Base-by-base conservation (phyloP, 2,888 invertebrate species). In the Nipponacmea schrenckii region DNA sequence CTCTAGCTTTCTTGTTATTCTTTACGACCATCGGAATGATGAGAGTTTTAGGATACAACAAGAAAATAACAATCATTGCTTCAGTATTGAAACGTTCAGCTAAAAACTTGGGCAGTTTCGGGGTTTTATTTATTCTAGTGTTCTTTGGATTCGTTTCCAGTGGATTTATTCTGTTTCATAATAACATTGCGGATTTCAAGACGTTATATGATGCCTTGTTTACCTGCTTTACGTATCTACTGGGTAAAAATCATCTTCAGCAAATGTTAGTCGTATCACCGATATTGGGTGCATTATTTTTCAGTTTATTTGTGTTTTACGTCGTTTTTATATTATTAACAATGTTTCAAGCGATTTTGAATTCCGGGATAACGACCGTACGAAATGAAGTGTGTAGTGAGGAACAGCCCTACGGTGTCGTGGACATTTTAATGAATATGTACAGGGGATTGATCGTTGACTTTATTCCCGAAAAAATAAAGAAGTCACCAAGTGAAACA, bases 41-140 rank as follows among this genome's bases (percentile, higher is more conserved):
- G 10, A 73, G 80, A 8, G 83, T 91, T 68, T 83, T 91, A 45
- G 86, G 90, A 70, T 91, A 90, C 84, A 90, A 90, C 81, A 85
- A 87, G 62, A 84, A 90, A 63, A 88, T 90, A 74, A 88, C 89
- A 69, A 86, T 90, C 79, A 83, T 90, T 74, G 88, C 88, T 0
- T 84, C 84, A n/a, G 90, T 90, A 0, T 83, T 90, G 39, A 78
- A 80, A 31, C 79, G 81, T 67, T 88, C 89, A 24, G 84, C 85
- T 14, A 79, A 77, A 39, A 89, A 89, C 66, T 83, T 90, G 67
- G 82, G 86, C 26, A 86, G 87, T 5, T 91, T 91, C 79, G 79
- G 83, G 24, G 75, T 89, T 24, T 86, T 88, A 17, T 90, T 90
- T 80, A 78, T 89, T 64, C 81, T 89, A 31, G 83, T 84, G 24